These are phyloP conservation scores for Argyresthia albistria DNA, from an alignment of 2,888 invertebrate species.

Conservation along the genomic window DNA sequence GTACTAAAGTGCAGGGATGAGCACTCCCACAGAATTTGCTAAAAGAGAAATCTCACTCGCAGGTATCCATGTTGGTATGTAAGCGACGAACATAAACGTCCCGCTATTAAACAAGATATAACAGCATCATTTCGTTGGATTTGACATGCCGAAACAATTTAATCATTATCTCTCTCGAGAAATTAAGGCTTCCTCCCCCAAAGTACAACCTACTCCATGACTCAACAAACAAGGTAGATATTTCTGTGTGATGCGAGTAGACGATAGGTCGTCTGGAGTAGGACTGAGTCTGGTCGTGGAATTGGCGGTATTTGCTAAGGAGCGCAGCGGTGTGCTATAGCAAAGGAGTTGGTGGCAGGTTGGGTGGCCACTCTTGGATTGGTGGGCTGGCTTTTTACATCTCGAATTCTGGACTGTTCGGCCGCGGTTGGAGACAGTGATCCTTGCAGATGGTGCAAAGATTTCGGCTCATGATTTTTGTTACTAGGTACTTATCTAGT, in stretches of 20 bases:
- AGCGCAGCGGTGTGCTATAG: slow-evolving; percentile 49
- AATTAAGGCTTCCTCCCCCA: slow-evolving; percentile 30
- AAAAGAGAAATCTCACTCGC: slow-evolving; percentile 51
- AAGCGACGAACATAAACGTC: slow-evolving; percentile 47
- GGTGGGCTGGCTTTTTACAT: slow-evolving; percentile 20
- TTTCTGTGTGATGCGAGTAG: not conserved
- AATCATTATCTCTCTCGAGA: slow-evolving; percentile 62
- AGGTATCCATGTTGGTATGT: slow-evolving; percentile 41
- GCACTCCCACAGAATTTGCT: slow-evolving; percentile 1
- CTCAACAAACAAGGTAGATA: not conserved
- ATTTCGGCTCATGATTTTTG: too few relatives aligned
- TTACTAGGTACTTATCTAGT: too few relatives aligned
- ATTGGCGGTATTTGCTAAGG: slow-evolving; percentile 70
- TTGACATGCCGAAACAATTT: slow-evolving; percentile 72
- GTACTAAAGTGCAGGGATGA: too few relatives aligned
- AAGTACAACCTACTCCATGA: slow-evolving; percentile 17
- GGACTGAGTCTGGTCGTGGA: slow-evolving; percentile 46
- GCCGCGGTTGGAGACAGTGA: not conserved
- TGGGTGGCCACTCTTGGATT: slow-evolving; percentile 63
- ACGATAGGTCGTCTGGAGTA: slow-evolving; percentile 41
- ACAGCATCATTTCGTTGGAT: slow-evolving; percentile 72
- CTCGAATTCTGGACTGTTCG: not conserved
- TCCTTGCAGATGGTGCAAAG: too few relatives aligned
- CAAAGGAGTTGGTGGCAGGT: slow-evolving; percentile 37
- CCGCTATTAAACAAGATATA: slow-evolving; percentile 68